Percentiles rank a stretch among this genome's conserved stretches.
These are phyloP conservation scores for Macaca mulatta DNA, from an alignment of 2,113 vertebrate genomes.

Conservation along the genomic window DNA sequence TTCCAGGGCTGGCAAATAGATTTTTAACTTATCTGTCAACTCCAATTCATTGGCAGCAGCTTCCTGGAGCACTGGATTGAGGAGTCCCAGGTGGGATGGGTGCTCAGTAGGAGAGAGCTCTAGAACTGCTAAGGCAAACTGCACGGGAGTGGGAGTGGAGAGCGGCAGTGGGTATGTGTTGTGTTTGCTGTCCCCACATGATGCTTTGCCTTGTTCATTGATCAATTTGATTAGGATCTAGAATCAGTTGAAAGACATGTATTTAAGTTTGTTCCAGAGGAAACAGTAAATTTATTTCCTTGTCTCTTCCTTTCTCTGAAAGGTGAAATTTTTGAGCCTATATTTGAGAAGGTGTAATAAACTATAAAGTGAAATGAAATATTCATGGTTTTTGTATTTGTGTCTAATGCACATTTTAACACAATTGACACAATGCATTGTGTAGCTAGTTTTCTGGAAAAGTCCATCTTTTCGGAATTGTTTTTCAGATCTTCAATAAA, in stretches of 20 bases:
- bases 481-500: no score
- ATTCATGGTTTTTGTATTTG: background rate
- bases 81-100: background rate
- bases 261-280: background rate
- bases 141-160: background rate
- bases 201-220: background rate
- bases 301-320: background rate
- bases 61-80: background rate
- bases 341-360: background rate
- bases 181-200: no score
- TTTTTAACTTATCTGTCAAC: background rate
- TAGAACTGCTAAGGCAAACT: background rate
- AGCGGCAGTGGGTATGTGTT: fast-evolving
- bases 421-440: no score
- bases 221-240: background rate
- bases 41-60: background rate
- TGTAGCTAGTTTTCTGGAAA: no score
- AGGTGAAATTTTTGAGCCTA: background rate
- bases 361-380: background rate
- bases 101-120: background rate
- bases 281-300: background rate
- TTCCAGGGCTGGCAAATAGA: background rate
- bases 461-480: no score
- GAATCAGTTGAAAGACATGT: background rate
- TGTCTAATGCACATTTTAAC: no score